phyloP scores from a whole-genome alignment of 1,140 invertebrate genomes.

The Sminthurinus signatus region DNA sequence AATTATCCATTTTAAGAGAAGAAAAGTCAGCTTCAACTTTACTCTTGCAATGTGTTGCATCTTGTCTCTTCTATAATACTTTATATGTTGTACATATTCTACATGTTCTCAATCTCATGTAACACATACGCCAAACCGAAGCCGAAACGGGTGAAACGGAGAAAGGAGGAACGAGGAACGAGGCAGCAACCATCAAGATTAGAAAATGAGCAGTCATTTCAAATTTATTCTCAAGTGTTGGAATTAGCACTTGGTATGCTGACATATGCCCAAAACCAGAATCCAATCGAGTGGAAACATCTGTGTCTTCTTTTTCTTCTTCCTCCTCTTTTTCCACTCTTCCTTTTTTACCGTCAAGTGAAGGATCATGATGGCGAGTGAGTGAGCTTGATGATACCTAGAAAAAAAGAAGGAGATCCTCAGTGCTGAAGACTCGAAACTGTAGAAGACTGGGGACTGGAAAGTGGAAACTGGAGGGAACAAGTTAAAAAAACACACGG shows the following conservation, averaged over 20 bases:
- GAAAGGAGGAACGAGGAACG: no score
- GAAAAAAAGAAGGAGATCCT: no score
- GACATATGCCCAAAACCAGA: slow-evolving; percentile 26
- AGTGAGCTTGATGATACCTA: no score
- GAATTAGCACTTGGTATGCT: slow-evolving; percentile 36
- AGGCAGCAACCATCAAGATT: no score
- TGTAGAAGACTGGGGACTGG: no score
- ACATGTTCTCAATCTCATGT: background rate
- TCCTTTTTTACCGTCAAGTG: no score
- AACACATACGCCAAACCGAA: no score
- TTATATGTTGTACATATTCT: background rate
- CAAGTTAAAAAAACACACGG: no score
- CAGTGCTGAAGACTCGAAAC: no score
- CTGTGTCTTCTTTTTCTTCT: background rate
- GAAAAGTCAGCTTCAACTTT: slow-evolving; percentile 12
- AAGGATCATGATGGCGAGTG: background rate
- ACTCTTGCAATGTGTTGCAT: no score
- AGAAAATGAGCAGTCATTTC: slow-evolving; percentile 38
- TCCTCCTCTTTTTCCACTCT: background rate
- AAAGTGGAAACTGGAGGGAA: no score
- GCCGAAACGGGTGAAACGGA: no score
- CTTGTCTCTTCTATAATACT: slow-evolving; percentile 11
- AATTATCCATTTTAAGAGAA: slow-evolving; percentile 22
- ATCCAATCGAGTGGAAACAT: slow-evolving; percentile 36
- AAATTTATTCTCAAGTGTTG: slow-evolving; percentile 35